Evolutionary conservation across 2,113 vertebrate genomes (phyloP).

Genomic region (Phrynosoma blainvillii): DNA sequence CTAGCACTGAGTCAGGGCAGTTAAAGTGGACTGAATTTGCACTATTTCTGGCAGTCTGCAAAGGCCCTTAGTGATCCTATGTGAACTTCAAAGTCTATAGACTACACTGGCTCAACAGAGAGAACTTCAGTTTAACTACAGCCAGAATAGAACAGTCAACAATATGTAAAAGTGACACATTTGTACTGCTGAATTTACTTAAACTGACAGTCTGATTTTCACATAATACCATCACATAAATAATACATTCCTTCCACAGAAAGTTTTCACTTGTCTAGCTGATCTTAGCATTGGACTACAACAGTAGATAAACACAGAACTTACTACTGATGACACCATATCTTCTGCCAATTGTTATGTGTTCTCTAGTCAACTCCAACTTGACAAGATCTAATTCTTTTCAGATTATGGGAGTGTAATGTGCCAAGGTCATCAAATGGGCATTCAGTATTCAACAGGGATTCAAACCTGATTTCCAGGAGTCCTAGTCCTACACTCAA

Average conservation of each 20-base stretch:
- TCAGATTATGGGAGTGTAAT: no score
- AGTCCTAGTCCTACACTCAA: no score
- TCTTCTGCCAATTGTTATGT: neutral
- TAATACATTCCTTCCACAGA: neutral
- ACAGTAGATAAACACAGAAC: neutral
- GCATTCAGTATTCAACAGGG: no score
- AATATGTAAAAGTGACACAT: neutral
- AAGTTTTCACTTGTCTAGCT: neutral
- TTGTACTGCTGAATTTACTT: neutral
- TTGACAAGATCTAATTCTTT: no score
- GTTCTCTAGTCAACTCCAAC: no score
- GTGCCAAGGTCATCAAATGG: no score
- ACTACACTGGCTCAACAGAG: neutral
- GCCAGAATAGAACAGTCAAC: neutral
- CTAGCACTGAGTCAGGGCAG: no score
- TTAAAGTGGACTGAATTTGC: no score
- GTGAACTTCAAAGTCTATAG: neutral
- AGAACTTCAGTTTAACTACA: neutral
- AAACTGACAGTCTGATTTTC: neutral
- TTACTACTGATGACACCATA: neutral
- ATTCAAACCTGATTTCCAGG: no score
- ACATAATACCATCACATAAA: neutral
- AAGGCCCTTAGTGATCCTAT: neutral
- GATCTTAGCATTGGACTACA: neutral
- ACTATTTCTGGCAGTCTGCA: no score